Percentiles rank a stretch among this genome's conserved stretches.
These are phyloP conservation scores for Pristionchus mayeri DNA, from an alignment of 2,888 invertebrate genomes.

Conservation along the genomic window DNA sequence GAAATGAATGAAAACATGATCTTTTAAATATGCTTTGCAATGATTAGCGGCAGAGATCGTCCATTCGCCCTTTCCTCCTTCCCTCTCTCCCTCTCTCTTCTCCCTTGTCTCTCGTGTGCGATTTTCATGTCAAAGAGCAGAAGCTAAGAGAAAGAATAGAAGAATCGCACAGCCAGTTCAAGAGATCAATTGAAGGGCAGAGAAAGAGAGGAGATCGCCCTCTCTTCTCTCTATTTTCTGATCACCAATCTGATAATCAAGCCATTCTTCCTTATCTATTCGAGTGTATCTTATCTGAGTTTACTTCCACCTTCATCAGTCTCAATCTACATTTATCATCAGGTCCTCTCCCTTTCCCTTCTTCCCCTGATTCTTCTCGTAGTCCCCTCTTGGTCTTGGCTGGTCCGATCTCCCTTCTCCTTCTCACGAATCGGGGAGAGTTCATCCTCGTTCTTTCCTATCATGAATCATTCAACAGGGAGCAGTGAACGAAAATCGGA, in stretches of 20 bases:
- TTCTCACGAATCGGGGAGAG: slow-evolving; percentile 87
- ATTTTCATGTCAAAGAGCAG: slow-evolving; percentile 13
- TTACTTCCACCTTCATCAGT: background rate
- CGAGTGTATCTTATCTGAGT: background rate
- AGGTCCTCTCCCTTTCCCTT: background rate
- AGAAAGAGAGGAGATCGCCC: background rate
- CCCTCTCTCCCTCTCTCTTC: background rate
- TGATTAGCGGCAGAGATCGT: no score
- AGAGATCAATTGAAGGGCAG: background rate
- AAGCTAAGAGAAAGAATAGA: background rate
- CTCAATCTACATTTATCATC: background rate
- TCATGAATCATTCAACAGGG: background rate
- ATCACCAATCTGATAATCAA: background rate
- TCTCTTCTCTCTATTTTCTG: background rate
- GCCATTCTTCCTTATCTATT: background rate
- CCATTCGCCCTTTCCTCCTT: background rate
- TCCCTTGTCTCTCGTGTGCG: background rate
- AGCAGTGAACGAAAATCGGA: slow-evolving; percentile 73
- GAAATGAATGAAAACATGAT: no score
- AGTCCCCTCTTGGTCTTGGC: slow-evolving; percentile 96
- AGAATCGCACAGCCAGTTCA: background rate
- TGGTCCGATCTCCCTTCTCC: slow-evolving; percentile 95
- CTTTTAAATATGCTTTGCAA: no score
- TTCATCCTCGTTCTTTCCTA: slow-evolving; percentile 74
- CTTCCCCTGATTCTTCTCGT: slow-evolving; percentile 91